Conservation (phyloP, 2,797 vertebrate genomes). For the Dicrostonyx torquatus region DNA sequence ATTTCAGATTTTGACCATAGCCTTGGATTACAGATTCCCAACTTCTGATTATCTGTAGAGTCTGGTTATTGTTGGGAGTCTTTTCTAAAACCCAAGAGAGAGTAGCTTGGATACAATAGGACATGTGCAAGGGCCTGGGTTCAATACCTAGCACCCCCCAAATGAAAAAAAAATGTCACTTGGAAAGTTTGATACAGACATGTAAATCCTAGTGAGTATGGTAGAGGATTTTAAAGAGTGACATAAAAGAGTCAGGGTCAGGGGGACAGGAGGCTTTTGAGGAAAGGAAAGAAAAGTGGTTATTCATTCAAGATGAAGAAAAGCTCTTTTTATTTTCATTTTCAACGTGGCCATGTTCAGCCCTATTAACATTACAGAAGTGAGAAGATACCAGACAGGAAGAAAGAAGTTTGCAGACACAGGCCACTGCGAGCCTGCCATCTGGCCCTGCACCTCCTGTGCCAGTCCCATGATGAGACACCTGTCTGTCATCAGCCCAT, state of each 20-base stretch:
- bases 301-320: not conserved
- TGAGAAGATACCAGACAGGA: not conserved
- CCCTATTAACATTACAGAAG: not conserved
- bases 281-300: not conserved
- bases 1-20: not conserved
- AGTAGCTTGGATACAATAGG: not conserved
- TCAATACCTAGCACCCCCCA: not conserved
- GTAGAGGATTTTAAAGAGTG: not conserved
- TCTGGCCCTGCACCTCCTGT: too few species aligned
- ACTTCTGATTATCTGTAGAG: not conserved
- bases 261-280: not conserved
- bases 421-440: rapidly evolving
- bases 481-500: not conserved
- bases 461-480: not conserved
- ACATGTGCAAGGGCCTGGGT: not conserved
- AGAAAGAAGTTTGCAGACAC: not conserved
- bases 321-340: not conserved
- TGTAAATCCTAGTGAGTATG: not conserved
- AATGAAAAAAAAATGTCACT: not conserved
- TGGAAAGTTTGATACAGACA: not conserved
- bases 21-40: not conserved
- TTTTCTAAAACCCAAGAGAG: not conserved
- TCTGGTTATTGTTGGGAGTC: not conserved
- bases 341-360: not conserved
- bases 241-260: not conserved